Evolutionary conservation across 2,113 vertebrate species (phyloP).

Genomic region (Platysternon megacephalum): DNA sequence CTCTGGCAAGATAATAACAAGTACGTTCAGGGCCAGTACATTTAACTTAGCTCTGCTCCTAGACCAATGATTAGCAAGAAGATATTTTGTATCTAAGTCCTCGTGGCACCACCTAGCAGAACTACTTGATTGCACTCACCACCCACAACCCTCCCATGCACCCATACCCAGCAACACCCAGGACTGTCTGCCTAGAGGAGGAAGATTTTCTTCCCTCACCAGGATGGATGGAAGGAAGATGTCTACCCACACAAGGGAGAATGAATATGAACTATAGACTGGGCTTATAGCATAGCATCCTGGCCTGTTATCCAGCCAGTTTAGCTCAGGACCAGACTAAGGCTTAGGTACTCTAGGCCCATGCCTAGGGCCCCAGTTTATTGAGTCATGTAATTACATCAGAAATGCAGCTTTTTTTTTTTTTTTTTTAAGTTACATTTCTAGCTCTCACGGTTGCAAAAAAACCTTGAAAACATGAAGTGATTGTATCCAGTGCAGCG

Average conservation of each 20-base stretch:
- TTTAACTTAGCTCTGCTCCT: background rate
- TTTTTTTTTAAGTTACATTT: background rate
- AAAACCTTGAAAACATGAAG: fast-evolving
- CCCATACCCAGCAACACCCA: background rate
- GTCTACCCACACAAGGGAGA: background rate
- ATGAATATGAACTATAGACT: background rate
- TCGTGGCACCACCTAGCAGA: background rate
- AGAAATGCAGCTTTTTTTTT: background rate
- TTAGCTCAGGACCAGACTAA: background rate
- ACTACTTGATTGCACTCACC: background rate
- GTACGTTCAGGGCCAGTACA: background rate
- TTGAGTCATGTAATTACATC: background rate
- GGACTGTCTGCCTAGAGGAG: background rate
- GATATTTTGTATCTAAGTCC: background rate
- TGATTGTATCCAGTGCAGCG: background rate
- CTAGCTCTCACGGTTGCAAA: background rate
- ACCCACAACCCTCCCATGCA: background rate
- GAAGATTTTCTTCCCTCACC: background rate
- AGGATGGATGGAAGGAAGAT: background rate
- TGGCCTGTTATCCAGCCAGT: background rate
- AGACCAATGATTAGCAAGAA: background rate
- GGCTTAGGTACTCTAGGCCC: background rate
- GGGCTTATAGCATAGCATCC: background rate
- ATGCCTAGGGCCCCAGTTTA: background rate
- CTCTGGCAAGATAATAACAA: background rate